Evolutionary conservation across 2,113 vertebrate genomes (phyloP).

Genomic region (Dasypus novemcinctus): DNA sequence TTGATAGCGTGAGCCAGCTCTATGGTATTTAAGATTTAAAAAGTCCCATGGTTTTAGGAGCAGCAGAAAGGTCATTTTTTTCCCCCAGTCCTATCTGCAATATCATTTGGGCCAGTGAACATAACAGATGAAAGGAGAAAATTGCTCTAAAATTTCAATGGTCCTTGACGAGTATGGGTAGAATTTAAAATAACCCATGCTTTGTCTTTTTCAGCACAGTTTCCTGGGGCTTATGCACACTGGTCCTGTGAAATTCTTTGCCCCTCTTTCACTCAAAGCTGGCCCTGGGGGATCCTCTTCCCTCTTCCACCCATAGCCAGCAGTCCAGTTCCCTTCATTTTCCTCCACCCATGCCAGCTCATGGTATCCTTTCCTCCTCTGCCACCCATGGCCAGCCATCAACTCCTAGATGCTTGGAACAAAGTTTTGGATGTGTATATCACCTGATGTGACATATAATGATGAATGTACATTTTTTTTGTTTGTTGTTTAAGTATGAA

Average conservation of each 20-base stretch:
- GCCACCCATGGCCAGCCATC: not conserved
- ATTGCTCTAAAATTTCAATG: not conserved
- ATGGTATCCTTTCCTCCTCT: not conserved
- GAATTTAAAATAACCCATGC: not conserved
- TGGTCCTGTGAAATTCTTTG: not conserved
- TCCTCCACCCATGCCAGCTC: not conserved
- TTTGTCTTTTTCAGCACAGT: not conserved
- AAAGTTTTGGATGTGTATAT: not conserved
- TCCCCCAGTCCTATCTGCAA: not conserved
- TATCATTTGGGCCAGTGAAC: not conserved
- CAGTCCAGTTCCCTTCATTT: not conserved
- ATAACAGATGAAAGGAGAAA: not conserved
- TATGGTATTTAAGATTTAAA: not conserved
- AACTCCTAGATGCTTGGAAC: not conserved
- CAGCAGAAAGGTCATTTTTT: conserved; percentile 10
- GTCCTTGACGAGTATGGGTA: not conserved
- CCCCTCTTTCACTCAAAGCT: not conserved
- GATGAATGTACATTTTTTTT: not conserved
- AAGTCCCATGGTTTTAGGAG: not conserved
- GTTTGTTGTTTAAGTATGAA: conserved; percentile 24
- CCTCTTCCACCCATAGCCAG: not conserved
- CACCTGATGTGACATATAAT: not conserved
- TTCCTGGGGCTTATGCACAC: not conserved
- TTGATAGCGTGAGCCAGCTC: not conserved
- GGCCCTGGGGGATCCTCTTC: not conserved